Evolutionary conservation across 2,888 invertebrate species (phyloP).

Genomic region (Herminia tarsipennalis): DNA sequence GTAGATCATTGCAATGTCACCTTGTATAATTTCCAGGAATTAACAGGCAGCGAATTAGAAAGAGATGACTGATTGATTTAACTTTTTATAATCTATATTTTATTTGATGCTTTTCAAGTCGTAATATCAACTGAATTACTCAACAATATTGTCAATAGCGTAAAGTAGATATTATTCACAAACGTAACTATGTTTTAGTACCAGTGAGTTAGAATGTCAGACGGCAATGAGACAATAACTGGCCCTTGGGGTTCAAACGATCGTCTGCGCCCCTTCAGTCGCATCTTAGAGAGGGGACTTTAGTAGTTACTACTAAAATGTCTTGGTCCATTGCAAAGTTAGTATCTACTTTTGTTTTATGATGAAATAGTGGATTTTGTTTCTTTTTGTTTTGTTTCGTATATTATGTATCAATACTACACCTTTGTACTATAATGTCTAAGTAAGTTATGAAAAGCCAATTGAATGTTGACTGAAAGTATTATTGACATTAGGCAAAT

Average conservation of each 20-base stretch:
- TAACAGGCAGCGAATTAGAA: too few species aligned
- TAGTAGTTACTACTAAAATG: conserved; percentile 32
- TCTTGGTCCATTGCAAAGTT: conserved; percentile 3
- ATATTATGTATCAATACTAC: too few species aligned
- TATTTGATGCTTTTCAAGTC: too few species aligned
- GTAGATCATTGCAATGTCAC: too few species aligned
- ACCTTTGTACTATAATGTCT: too few species aligned
- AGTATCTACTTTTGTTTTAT: conserved; percentile 1
- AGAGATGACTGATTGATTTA: too few species aligned
- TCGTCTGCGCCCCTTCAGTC: conserved; percentile 59
- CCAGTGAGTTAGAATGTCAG: conserved; percentile 46
- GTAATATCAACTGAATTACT: too few species aligned
- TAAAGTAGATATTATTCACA: not conserved
- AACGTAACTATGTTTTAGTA: conserved; percentile 16
- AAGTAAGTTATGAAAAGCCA: too few species aligned
- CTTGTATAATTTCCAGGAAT: too few species aligned
- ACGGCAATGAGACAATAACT: conserved; percentile 69
- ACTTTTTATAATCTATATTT: too few species aligned
- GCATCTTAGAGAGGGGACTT: conserved; percentile 23
- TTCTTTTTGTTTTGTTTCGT: not conserved
- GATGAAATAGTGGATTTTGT: not conserved
- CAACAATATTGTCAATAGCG: too few species aligned
- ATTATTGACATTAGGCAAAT: not conserved
- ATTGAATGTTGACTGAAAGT: too few species aligned
- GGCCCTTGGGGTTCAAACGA: conserved; percentile 59